A percentile compares a stretch with the other conserved stretches of the same genome.
Evolutionary conservation across 1,140 invertebrate genomes (phyloP).

Genomic region (Calephelis virginiensis): DNA sequence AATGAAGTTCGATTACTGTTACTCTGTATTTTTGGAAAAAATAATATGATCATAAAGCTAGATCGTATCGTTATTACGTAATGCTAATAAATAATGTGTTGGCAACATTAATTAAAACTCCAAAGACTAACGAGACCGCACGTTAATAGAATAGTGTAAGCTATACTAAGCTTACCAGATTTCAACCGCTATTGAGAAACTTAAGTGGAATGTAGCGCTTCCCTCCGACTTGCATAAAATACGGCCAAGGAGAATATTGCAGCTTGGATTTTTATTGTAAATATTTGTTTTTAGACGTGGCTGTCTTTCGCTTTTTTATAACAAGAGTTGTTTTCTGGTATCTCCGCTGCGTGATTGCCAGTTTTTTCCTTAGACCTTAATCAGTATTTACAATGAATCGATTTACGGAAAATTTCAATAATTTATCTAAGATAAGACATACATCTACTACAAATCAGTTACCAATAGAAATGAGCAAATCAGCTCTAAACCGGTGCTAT

Average conservation of each 20-base stretch:
- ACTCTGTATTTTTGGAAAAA: too few species aligned
- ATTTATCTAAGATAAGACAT: too few species aligned
- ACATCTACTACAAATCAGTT: too few species aligned
- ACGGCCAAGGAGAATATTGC: slow-evolving; percentile 14
- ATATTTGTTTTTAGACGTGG: slow-evolving; percentile 12
- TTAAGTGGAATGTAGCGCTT: slow-evolving; percentile 32
- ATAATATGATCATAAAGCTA: too few species aligned
- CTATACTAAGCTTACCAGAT: slow-evolving; percentile 30
- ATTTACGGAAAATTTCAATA: too few species aligned
- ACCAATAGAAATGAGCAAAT: too few species aligned
- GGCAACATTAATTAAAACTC: slow-evolving; percentile 6
- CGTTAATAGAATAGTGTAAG: slow-evolving; percentile 33
- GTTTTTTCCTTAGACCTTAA: too few species aligned
- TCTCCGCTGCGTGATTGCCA: not conserved
- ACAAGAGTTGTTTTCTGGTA: not conserved
- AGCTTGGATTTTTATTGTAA: slow-evolving; percentile 16
- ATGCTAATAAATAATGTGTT: not conserved
- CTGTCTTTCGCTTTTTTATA: slow-evolving; percentile 1
- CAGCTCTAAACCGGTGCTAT: too few species aligned
- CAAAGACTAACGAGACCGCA: slow-evolving; percentile 4
- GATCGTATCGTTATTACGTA: too few species aligned
- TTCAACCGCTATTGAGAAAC: slow-evolving; percentile 32
- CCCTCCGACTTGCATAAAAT: slow-evolving; percentile 28
- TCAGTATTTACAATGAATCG: too few species aligned
- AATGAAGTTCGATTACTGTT: too few species aligned